Percentiles rank a stretch among this genome's conserved stretches.
These are phyloP conservation scores for Aphelinus atriplicis DNA, from an alignment of 1,140 invertebrate genomes.

Conservation along the genomic window DNA sequence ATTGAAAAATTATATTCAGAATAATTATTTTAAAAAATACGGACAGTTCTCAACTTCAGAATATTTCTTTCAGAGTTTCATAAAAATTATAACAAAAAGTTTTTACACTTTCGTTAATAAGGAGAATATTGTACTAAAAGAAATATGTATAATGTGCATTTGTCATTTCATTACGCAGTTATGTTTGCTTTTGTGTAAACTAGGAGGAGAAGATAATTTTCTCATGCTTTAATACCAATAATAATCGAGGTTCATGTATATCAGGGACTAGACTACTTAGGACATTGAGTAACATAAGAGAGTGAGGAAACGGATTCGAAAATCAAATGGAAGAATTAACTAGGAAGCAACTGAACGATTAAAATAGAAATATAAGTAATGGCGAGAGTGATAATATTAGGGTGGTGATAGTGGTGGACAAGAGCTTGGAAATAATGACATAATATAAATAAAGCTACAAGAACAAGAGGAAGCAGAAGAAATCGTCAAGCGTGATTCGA, in stretches of 20 bases:
- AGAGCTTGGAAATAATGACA: constrained; percentile 31
- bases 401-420: constrained; percentile 61
- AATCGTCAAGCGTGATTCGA: neutral
- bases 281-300: constrained; percentile 48
- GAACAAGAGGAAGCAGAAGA: neutral
- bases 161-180: no score
- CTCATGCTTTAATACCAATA: constrained; percentile 47
- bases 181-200: no score
- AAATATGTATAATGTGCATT: no score
- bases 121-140: no score
- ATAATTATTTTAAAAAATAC: no score
- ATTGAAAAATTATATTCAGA: no score
- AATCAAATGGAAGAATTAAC: neutral
- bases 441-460: constrained; percentile 24
- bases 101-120: no score
- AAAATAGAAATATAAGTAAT: constrained; percentile 16
- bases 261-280: constrained; percentile 67
- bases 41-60: no score
- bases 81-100: no score
- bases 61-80: no score
- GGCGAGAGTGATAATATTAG: constrained; percentile 42
- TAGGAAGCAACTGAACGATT: constrained; percentile 34
- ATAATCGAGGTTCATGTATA: constrained; percentile 63
- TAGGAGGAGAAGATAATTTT: no score
- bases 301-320: neutral